phyloP scores from a whole-genome alignment of 2,888 invertebrate genomes.

The Drosophila villosipedis region DNA sequence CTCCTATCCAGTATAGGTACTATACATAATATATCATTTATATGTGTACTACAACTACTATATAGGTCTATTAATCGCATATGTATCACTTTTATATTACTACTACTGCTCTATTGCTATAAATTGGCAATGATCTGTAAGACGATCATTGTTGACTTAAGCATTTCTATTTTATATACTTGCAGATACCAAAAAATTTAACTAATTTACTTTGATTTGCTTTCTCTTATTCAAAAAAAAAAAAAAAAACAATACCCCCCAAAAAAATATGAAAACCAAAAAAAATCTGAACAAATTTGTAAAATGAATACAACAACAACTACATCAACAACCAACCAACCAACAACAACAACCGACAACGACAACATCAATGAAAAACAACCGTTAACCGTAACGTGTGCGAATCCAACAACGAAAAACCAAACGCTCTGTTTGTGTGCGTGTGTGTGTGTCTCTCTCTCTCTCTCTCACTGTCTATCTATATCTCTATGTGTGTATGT shows the following conservation, averaged over 20 bases:
- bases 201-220: conserved; percentile 84
- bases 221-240: conserved; percentile 83
- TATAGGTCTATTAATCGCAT: conserved; percentile 1
- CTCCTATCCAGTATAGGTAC: conserved; percentile 34
- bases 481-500: conserved; percentile 31
- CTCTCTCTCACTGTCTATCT: conserved; percentile 26
- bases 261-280: conserved; percentile 34
- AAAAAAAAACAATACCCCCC: conserved; percentile 39
- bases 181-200: conserved; percentile 82
- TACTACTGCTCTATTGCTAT: conserved; percentile 58
- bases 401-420: conserved; percentile 39
- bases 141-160: conserved; percentile 80
- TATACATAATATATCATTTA: conserved; percentile 16
- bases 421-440: conserved; percentile 62
- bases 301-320: conserved; percentile 42
- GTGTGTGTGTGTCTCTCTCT: conserved; percentile 36
- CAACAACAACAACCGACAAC: conserved; percentile 40
- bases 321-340: conserved; percentile 12
- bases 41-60: conserved; percentile 20
- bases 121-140: conserved; percentile 71
- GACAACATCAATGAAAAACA: conserved; percentile 31
- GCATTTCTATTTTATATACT: conserved; percentile 80
- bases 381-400: conserved; percentile 47
- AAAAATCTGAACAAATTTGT: conserved; percentile 40
- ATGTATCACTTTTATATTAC: conserved; percentile 32